Conservation (phyloP, 2,888 invertebrate species). For the Odontomyia ornata region DNA sequence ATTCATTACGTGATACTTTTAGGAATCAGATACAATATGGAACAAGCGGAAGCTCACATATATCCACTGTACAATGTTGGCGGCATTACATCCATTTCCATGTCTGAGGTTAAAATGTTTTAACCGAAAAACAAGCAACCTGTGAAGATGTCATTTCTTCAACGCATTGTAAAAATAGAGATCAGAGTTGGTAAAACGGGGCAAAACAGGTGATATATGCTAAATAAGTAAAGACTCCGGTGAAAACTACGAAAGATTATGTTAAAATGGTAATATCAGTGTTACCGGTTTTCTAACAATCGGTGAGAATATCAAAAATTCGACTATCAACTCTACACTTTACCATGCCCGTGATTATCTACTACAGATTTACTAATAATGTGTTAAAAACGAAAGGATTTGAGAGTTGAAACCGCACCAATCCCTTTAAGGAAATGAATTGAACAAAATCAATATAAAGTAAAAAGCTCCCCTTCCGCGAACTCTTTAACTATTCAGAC, state of each 20-base stretch:
- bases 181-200: not conserved
- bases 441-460: no score
- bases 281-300: not conserved
- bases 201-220: conserved; percentile 26
- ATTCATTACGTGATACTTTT: conserved; percentile 23
- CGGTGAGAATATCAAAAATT: no score
- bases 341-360: no score
- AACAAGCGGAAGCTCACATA: conserved; percentile 8
- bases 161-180: not conserved
- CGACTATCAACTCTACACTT: no score
- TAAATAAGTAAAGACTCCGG: not conserved
- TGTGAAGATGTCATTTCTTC: not conserved
- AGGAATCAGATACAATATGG: conserved; percentile 18
- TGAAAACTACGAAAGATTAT: conserved; percentile 1
- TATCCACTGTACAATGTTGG: not conserved
- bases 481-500: not conserved
- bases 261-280: not conserved
- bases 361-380: no score
- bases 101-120: not conserved
- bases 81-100: not conserved
- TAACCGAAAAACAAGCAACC: not conserved
- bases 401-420: no score
- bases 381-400: no score
- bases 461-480: no score
- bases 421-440: no score